phyloP scores from a whole-genome alignment of 2,113 vertebrate species.

The Trichechus manatus region DNA sequence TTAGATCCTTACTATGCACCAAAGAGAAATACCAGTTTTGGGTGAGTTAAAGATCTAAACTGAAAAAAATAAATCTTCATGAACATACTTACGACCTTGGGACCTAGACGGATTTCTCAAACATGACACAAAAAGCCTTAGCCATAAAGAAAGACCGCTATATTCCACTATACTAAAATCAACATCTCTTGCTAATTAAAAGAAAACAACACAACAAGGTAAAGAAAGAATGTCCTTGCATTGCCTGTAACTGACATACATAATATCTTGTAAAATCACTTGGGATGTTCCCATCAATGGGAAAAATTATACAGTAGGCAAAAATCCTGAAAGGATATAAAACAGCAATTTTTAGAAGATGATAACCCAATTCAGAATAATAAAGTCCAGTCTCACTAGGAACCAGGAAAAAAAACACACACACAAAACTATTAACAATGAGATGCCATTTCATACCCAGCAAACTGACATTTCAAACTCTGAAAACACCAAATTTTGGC shows the following conservation, averaged over 20 bases:
- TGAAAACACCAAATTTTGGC: neutral
- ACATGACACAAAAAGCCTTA: neutral
- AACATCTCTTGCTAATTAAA: neutral
- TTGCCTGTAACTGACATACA: neutral
- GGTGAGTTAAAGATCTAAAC: neutral
- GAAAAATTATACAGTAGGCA: neutral
- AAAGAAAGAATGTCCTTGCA: neutral
- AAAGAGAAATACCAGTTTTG: neutral
- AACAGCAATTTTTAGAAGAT: neutral
- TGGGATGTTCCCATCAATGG: neutral
- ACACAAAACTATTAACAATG: neutral
- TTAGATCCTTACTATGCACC: neutral
- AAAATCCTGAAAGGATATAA: neutral
- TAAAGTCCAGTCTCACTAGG: neutral
- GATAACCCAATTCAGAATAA: neutral
- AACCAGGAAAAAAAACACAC: neutral
- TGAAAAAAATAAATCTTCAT: neutral
- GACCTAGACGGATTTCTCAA: neutral
- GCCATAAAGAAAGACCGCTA: neutral
- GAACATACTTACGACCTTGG: neutral
- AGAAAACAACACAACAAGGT: neutral
- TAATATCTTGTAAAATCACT: too few species aligned
- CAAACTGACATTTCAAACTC: neutral
- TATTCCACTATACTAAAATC: neutral
- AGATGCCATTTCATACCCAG: neutral